Evolutionary conservation across 2,888 invertebrate genomes (phyloP), one percentile per base, ranked within the genome.

Genomic region (Calephelis perditalis): DNA sequence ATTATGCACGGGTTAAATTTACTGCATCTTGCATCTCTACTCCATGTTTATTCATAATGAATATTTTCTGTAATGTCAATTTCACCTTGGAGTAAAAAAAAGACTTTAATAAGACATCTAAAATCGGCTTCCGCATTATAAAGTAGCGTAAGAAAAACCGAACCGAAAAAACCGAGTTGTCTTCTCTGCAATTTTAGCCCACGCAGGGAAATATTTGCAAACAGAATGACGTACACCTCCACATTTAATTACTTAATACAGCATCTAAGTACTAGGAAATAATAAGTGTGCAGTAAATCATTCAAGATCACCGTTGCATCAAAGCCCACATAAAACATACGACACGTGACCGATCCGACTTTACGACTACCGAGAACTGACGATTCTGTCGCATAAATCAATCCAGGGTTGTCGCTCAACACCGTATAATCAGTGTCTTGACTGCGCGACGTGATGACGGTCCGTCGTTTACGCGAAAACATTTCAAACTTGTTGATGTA

Each of bases 321-420:
- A 64, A 60, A 62, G 64, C 49, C 45, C 47, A 58, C 58, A 60
- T 57, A 60, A 60, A 47, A 58, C 60, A 57, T 45, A 57, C 65
- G 65, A 65, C 64, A 66, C 69, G 65, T 52, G 54, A 72, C 76
- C 77, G 76, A 71, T 73, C 73, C 74, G 68, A 56, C 73, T 85
- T 85, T 85, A 86, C 81, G 84, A 84, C 68, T 81, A 82, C 81
- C 76, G 63, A 75, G 82, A 82, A 84, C 52, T 52, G 52, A 71
- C 74, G 71, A 73, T 73, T 78, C 75, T 77, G 78, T 75, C 81
- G 65, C 76, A 81, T 89, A 88, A 88, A 88, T 88, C 86, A 88
- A 82, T 44, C 44, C 57, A 57, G 57, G 57, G 57, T 46, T 57
- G 57, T 57, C 57, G 36, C 57, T 57, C 57, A 57, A 44, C 57